Conservation (phyloP, 1,140 invertebrate species). For the Polyergus mexicanus region DNA sequence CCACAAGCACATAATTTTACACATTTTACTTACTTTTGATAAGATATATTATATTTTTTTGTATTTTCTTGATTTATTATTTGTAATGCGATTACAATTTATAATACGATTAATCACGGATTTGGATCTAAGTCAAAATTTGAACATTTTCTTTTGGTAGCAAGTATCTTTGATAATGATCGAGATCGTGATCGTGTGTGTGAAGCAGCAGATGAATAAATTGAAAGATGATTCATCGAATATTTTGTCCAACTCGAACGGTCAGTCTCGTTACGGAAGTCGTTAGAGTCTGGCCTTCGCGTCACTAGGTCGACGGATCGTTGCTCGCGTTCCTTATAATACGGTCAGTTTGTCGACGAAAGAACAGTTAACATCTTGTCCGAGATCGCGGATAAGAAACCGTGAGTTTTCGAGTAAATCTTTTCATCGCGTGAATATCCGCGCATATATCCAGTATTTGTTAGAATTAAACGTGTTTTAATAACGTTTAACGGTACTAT, state of each 20-base stretch:
- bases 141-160: neutral
- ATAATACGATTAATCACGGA: neutral
- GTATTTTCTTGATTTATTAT: neutral
- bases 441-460: constrained; percentile 51
- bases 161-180: neutral
- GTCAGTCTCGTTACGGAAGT: constrained; percentile 64
- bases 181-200: neutral
- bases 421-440: constrained; percentile 20
- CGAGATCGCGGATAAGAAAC: constrained; percentile 74
- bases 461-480: constrained; percentile 55
- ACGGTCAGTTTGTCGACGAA: constrained; percentile 63
- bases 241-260: neutral
- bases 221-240: constrained; percentile 14
- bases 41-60: neutral
- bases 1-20: neutral
- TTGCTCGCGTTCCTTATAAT: constrained; percentile 58
- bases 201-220: neutral
- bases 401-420: constrained; percentile 29
- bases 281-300: constrained; percentile 54
- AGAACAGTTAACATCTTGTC: constrained; percentile 72
- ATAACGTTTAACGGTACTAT: constrained; percentile 65
- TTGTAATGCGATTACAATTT: neutral
- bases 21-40: neutral
- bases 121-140: neutral
- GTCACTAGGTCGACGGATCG: constrained; percentile 70